Base-by-base conservation (phyloP, 2,888 invertebrate genomes). In the Ischnura elegans region DNA sequence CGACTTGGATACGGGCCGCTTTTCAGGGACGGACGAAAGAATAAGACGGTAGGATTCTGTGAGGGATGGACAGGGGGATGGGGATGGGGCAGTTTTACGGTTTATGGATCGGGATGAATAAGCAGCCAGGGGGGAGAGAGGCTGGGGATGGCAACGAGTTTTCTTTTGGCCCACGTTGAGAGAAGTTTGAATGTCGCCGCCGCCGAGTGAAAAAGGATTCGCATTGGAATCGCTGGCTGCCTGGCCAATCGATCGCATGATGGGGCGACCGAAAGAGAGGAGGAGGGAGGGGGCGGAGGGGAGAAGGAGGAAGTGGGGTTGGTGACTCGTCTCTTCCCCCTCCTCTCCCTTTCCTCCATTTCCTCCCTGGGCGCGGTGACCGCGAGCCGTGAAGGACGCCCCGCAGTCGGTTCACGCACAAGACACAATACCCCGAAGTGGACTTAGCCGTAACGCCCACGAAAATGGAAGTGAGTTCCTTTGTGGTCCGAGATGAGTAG, bases 221-320 rank as follows among this genome's bases (percentile, higher is more conserved):
- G 76, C 76, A 76, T 76, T 76, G 29, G 76, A 36, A 76, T 76
- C 36, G 76, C 36, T 29, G 29, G 19, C 76, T 36, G 61, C 76
- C 36, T 76, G 76, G 76, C 76, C 76, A 76, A 76, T 76, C 76
- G 76, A 76, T 76, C 76, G 76, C 76, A 36, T 36, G 76, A 36
- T 76, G 76, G 76, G 76, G 76, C 36, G 36, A 25, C 6, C 16
- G 76, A 76, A 36, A 36, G 25, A 36, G 76, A 36, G 66, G n/a
- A 36, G 0, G 76, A 8, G 36, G 10, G 36, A 16, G 76, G 36
- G 76, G 36, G 10, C 8, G 29, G 66, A 19, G 8, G 51, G 51
- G 51, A 13, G 36, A 10, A 2, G 76, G 76, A 36, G 66, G 66
- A 36, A 0, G 61, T 47, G 76, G 76, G 36, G 76, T 10, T 76